Conservation (phyloP, 2,888 invertebrate genomes). For the Netelia inedita region DNA sequence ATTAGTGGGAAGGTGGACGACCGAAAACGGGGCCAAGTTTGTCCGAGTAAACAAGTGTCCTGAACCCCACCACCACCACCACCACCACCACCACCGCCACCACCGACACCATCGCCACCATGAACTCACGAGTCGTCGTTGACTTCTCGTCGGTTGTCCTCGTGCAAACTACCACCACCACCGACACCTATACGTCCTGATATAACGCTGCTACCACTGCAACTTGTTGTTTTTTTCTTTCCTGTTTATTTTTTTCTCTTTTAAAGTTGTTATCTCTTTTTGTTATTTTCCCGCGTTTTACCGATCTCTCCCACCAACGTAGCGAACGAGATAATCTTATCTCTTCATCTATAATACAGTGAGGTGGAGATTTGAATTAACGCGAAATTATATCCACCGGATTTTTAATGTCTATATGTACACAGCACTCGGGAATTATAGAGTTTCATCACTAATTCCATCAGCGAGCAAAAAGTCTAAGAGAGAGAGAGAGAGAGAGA, state of each 20-base stretch:
- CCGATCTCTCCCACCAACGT: background rate
- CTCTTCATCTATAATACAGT: background rate
- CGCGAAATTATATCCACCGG: constrained; percentile 49
- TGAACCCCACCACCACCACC: constrained; percentile 58
- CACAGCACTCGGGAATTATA: constrained; percentile 30
- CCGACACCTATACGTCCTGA: constrained; percentile 42
- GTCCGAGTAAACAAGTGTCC: constrained; percentile 82
- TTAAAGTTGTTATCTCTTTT: constrained; percentile 17
- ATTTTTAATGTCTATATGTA: constrained; percentile 17
- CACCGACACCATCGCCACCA: too few relatives aligned
- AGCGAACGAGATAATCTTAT: constrained; percentile 15
- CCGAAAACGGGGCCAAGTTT: constrained; percentile 83
- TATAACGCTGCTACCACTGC: constrained; percentile 9
- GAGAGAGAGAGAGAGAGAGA: background rate
- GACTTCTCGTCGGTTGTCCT: constrained; percentile 50
- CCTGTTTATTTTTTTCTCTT: background rate
- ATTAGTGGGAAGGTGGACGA: constrained; percentile 83
- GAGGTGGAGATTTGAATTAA: constrained; percentile 41
- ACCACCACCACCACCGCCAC: background rate
- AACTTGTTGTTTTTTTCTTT: constrained; percentile 3
- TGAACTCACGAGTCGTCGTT: constrained; percentile 45
- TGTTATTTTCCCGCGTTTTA: background rate
- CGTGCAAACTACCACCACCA: constrained; percentile 74
- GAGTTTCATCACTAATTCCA: constrained; percentile 35
- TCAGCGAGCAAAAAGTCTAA: background rate